Base-by-base conservation (phyloP, 2,797 vertebrate species). In the Brachyrhaphis roseni region DNA sequence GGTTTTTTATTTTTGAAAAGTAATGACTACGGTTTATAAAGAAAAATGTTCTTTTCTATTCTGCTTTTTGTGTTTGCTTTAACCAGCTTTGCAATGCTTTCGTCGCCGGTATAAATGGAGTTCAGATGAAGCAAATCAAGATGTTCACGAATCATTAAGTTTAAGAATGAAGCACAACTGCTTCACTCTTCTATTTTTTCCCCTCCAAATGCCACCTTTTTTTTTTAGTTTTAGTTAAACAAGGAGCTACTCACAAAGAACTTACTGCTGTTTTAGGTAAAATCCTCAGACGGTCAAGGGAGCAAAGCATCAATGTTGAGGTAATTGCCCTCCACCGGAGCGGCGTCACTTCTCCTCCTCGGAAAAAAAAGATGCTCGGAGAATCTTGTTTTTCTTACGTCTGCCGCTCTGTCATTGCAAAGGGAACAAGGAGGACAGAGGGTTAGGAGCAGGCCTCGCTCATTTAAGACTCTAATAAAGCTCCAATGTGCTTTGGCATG, bases 261-360 rank as follows among this genome's bases (percentile, higher is more conserved):
- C 94, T 94, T 90, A 94, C 94, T 89, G 93, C 84, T 80, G 89
- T 83, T 90, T 92, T 76, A 79, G 86, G 87, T 88, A 80, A 93
- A 92, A 90, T 92, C 92, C 88, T 84, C 71, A 39, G 62, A 20
- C 8, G 89, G 90, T 92, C 85, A 82, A 77, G 77, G 87, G 85
- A 82, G 82, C 49, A 84, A 86, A 91, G 89, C 90, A 86, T 89
- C 91, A 80, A 55, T 84, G 88, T 86, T 34, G 62, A 85, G 81
- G 91, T 91, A 82, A 93, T 79, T 84, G 88, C 89, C 83, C 90
- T 94, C 91, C 92, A 91, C 90, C 45, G 86, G 88, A 92, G 89
- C 88, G 86, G 88, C 89, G 87, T 90, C 81, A 31, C 88, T 84
- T 86, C 81, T 71, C 75, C 81, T 84, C 81, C 88, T 82, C 79